Percentiles rank a stretch among this genome's conserved stretches.
phyloP scores from a whole-genome alignment of 2,113 vertebrate species.

The Lutjanus erythropterus region DNA sequence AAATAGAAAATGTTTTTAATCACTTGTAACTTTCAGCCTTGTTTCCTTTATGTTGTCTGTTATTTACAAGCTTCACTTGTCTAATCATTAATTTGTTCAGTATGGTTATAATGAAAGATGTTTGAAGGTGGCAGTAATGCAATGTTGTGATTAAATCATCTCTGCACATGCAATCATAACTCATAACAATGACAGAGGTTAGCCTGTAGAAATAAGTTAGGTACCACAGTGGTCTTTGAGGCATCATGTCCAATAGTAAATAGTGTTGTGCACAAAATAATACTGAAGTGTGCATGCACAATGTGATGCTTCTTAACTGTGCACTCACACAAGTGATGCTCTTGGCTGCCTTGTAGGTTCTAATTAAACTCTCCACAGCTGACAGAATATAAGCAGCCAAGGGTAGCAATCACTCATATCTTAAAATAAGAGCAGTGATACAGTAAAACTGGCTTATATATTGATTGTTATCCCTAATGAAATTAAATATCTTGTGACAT shows the following conservation, averaged over 20 bases:
- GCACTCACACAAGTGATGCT: not conserved
- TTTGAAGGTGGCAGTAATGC: not conserved
- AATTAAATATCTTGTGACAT: not conserved
- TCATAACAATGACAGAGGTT: not conserved
- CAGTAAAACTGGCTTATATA: not conserved
- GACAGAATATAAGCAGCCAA: not conserved
- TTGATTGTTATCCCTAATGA: not conserved
- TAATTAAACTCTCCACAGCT: not conserved
- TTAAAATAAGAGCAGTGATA: not conserved
- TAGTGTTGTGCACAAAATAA: not conserved
- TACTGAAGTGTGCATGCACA: not conserved
- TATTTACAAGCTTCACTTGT: slow-evolving; percentile 64
- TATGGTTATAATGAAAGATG: slow-evolving; percentile 57
- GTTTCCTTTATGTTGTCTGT: no score
- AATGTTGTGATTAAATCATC: not conserved
- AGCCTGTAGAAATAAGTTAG: not conserved
- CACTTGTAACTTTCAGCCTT: slow-evolving; percentile 49
- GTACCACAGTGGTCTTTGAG: not conserved
- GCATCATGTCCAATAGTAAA: not conserved
- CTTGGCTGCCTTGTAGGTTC: not conserved
- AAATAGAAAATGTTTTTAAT: slow-evolving; percentile 77
- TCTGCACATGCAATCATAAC: slow-evolving; percentile 19
- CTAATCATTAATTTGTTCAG: slow-evolving; percentile 85
- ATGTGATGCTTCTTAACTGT: not conserved
- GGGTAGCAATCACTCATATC: not conserved